Base-by-base conservation (phyloP, 2,888 invertebrate genomes). In the Morpho helenor region DNA sequence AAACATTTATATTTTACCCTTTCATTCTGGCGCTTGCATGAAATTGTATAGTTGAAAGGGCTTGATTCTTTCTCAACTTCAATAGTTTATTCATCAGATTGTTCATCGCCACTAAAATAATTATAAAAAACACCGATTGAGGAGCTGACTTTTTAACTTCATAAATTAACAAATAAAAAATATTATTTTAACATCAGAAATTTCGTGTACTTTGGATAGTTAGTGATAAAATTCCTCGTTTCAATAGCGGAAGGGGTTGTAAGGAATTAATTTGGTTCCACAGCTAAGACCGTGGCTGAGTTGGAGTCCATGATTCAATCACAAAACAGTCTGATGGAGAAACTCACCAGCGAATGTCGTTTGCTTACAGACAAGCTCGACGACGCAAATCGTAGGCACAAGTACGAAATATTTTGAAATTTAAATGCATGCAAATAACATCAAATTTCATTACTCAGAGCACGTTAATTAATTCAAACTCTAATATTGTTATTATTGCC, bases 241-340 rank as follows among this genome's bases (percentile, higher is more conserved):
- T 49, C 7, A 40, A 3, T 51, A 22, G 9, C 22, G 40, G 10
- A 43, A 52, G 48, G 52, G 52, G 49, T 52, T 59, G 39, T 56
- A 63, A 56, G 54, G 52, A 57, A 79, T 79, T 77, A 77, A 81
- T 88, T 87, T 87, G 88, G 82, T 87, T 87, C 84, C 87, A 82
- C 94, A 96, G 96, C 94, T 93, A 94, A 95, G 92, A 96, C 96
- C 83, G 96, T 96, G 91, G 94, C 94, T 92, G 96, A 95, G 92
- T 94, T 97, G 92, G 96, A 96, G 93, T 93, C 94, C 87, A 95
- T 96, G 94, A 94, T 97, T 92, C 95, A 94, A 91, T 95, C 95
- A 91, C 96, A 97, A 94, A 96, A 95, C 93, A 94, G 94, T 93
- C 95, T 96, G 94, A 95, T 96, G 95, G 96, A 96, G 93, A 96